Base-by-base conservation (phyloP, 1,140 invertebrate genomes). In the Semibalanus balanoides region DNA sequence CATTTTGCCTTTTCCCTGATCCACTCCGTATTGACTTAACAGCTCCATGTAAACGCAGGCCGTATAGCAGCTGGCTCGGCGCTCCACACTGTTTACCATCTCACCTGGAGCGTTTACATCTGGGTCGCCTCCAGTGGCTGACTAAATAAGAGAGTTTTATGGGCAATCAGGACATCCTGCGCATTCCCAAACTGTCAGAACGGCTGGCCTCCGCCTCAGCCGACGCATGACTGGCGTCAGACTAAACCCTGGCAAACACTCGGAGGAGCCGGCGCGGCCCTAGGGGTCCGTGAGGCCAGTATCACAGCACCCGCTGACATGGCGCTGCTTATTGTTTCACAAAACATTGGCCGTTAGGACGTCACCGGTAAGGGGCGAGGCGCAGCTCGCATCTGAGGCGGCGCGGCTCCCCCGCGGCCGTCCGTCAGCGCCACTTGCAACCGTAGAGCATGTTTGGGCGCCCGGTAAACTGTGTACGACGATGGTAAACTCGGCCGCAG, bases 371-470 rank as follows among this genome's bases (percentile, higher is more conserved):
- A n/a, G 11, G 11, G 22, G 11, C 51, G 51, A 7, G 51, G 51
- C 11, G 51, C 51, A 1, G 51, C 35, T 5, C 35, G 51, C 51
- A 1, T 25, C 51, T 1, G 51, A 14, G 51, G 7, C 51, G 51
- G 51, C 9, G 51, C 51, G 51, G 14, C 14, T 64, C 51, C 51
- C 51, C 22, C 51, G 51, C 14, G 14, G 11, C 14, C 11, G 11
- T 64, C 51, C 51, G 51, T 64, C 51, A 64, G 51, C 51, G 51
- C 51, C 51, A 64, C 51, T 64, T 64, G 51, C 51, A 64, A 64
- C 51, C 51, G 51, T 64, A 64, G 51, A 64, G 51, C 51, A 25
- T 64, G 51, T 64, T 64, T 64, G 51, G 51, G 22, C 51, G 14
- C 7, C 51, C 51, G 51, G 51, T 64, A 64, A 64, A 64, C 51